Evolutionary conservation across 2,888 invertebrate species (phyloP).

Genomic region (Ecliptopera silaceata): DNA sequence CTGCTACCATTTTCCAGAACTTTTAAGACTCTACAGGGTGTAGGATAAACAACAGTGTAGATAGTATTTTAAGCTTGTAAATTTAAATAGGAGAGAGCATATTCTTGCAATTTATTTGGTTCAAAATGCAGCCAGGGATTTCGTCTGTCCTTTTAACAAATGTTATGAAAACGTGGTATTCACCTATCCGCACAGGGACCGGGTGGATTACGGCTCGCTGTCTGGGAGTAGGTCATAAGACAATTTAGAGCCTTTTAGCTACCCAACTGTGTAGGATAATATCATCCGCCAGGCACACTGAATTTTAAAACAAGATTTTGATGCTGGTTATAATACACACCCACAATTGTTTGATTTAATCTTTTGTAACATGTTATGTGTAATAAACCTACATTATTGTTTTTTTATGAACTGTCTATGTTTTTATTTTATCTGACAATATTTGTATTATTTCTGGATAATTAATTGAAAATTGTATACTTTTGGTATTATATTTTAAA

Average conservation of each 20-base stretch:
- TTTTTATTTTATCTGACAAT: too few species aligned
- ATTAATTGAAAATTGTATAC: too few species aligned
- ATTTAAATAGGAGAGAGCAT: slow-evolving; percentile 3
- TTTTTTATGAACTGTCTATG: too few species aligned
- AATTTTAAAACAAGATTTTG: background rate
- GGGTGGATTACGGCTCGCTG: slow-evolving; percentile 12
- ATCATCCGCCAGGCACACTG: background rate
- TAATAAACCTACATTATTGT: too few species aligned
- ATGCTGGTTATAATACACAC: background rate
- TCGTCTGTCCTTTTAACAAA: slow-evolving; percentile 10
- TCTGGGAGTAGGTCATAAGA: slow-evolving; percentile 12
- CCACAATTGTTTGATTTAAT: too few species aligned
- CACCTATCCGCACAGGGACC: slow-evolving; percentile 4
- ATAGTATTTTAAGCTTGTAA: background rate
- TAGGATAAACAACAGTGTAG: background rate
- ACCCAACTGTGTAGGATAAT: background rate
- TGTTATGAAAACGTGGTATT: slow-evolving; percentile 16
- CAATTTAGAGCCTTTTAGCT: slow-evolving; percentile 15
- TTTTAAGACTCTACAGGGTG: background rate
- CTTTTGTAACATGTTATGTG: too few species aligned
- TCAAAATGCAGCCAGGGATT: slow-evolving; percentile 17
- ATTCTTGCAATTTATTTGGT: background rate
- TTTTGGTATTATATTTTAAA: too few species aligned
- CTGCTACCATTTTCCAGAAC: too few species aligned
- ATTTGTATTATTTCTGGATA: too few species aligned